Evolutionary conservation across 2,888 invertebrate genomes (phyloP), one percentile per base, ranked within the genome.

Genomic region (Cephus runcator): DNA sequence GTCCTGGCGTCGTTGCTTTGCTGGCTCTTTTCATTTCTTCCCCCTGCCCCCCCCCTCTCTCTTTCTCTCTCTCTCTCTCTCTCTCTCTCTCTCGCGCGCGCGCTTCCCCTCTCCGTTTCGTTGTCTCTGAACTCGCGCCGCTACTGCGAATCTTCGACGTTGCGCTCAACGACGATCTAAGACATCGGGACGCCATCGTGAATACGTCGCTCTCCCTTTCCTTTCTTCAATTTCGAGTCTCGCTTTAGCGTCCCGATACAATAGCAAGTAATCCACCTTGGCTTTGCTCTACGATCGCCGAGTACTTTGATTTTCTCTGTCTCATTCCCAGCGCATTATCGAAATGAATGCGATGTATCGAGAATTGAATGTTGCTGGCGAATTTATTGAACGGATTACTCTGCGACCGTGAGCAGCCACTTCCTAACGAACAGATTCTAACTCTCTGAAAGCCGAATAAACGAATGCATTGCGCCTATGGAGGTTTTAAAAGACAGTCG

Each of bases 401-500:
- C 56, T 6, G 56, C 56, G 56, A 56, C 9, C 71, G 71, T 71
- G 31, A 31, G 71, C 34, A 15, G 71, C 71, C 34, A 33, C 23
- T 71, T 71, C 71, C 71, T 71, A 71, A 71, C 30, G 11, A 71
- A 23, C 30, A 30, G 71, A 71, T 71, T 71, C 71, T 71, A 71
- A 71, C 71, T 56, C 30, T 71, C 71, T 23, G 30, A 71, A 31
- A 71, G 71, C 34, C 71, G 71, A 71, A 71, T 71, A 33, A 71
- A 71, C 71, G 71, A 71, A 71, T 56, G 56, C 56, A 79, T 76
- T 73, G 34, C 81, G 81, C 81, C 77, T 69, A 77, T 77, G 78
- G 80, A 79, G 79, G 80, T 81, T 81, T 83, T 80, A 73, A 80
- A 75, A 56, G 68, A 56, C 33, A 75, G 68, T 15, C 34, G 30